Evolutionary conservation across 2,797 vertebrate species (phyloP).

Genomic region (Spatula versicolor): DNA sequence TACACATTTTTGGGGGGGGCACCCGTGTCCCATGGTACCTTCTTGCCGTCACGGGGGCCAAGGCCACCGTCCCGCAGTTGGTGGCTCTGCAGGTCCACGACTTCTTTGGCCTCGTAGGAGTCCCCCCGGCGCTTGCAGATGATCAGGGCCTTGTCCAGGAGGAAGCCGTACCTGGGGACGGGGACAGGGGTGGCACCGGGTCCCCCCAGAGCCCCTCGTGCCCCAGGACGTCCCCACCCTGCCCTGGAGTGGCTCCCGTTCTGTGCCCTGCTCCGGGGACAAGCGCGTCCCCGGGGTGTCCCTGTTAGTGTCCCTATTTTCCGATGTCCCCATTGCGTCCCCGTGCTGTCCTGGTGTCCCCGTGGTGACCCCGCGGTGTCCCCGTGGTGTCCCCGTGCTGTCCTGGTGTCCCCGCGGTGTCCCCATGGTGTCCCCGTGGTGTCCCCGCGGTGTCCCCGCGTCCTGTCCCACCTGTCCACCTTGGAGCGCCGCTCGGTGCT

Average conservation of each 20-base stretch:
- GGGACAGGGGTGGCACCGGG: rapidly evolving
- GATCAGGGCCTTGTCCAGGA: constrained; percentile 92
- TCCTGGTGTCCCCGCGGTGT: no score
- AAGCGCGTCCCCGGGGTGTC: no score
- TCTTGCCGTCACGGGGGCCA: constrained; percentile 87
- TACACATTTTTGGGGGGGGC: rapidly evolving
- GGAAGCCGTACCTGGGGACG: constrained; percentile 87
- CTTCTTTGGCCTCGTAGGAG: constrained; percentile 88
- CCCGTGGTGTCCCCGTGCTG: background rate
- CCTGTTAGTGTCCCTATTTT: background rate
- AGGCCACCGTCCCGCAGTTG: constrained; percentile 86
- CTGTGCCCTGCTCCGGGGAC: background rate
- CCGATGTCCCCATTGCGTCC: background rate
- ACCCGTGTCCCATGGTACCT: constrained; percentile 73
- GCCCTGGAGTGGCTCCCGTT: rapidly evolving
- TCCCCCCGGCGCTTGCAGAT: constrained; percentile 94
- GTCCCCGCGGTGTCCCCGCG: background rate
- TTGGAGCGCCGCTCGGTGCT: constrained; percentile 87
- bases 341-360: background rate
- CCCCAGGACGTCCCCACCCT: rapidly evolving
- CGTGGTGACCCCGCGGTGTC: background rate
- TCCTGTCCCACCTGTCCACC: constrained; percentile 84
- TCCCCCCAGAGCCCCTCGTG: rapidly evolving
- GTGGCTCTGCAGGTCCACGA: constrained; percentile 87
- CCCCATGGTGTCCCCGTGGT: no score